Evolutionary conservation across 2,888 invertebrate genomes (phyloP).

Genomic region (Caenorhabditis virilis): DNA sequence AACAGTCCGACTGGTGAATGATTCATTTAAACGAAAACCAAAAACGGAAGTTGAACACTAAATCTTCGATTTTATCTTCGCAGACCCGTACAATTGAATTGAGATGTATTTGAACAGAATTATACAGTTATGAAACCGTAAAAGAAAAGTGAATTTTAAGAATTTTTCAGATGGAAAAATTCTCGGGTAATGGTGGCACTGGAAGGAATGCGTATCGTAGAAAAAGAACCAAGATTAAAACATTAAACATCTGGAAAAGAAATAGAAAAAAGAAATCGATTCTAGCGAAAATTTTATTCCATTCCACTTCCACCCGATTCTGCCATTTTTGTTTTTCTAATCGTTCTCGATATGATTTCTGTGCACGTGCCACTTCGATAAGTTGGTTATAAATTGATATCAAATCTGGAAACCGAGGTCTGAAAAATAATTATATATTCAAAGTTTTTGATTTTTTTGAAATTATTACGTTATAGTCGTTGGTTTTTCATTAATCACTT

Average conservation of each 20-base stretch:
- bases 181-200: conserved; percentile 56
- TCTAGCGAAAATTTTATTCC: conserved; percentile 62
- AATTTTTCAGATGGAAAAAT: conserved; percentile 38
- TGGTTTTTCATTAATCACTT: conserved; percentile 27
- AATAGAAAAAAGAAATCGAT: conserved; percentile 63
- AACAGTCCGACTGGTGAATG: too few species aligned
- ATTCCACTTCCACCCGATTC: conserved; percentile 55
- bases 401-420: conserved; percentile 49
- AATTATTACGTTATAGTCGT: conserved; percentile 27
- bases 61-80: too few species aligned
- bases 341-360: conserved; percentile 53
- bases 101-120: too few species aligned
- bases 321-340: conserved; percentile 51
- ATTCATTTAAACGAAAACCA: too few species aligned
- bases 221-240: conserved; percentile 58
- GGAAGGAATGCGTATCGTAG: conserved; percentile 62
- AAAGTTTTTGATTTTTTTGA: background rate
- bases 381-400: conserved; percentile 49
- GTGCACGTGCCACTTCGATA: conserved; percentile 53
- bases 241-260: conserved; percentile 62
- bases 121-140: too few species aligned
- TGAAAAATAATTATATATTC: conserved; percentile 13
- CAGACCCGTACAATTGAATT: too few species aligned
- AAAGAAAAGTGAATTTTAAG: too few species aligned
- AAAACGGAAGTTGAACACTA: too few species aligned